phyloP scores from a whole-genome alignment of 92 coral and sea anemone genomes.

The Parazoanthus darwini region DNA sequence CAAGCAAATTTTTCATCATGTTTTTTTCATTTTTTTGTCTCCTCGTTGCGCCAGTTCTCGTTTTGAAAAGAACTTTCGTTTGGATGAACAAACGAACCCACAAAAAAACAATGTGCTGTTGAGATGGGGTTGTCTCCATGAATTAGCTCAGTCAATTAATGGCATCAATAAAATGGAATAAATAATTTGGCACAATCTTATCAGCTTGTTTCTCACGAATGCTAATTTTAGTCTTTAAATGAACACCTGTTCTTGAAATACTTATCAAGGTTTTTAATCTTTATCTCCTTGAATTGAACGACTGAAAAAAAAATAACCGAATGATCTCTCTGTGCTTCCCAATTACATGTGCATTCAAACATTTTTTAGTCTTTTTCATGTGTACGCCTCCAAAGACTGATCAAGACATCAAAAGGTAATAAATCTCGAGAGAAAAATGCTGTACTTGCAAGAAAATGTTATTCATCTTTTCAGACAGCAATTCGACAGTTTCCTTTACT shows the following conservation, averaged over 20 bases:
- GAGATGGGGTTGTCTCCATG: background rate
- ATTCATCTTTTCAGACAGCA: too few species aligned
- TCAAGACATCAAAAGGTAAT: too few species aligned
- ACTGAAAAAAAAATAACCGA: background rate
- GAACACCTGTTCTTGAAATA: slow-evolving; percentile 28
- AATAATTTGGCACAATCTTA: slow-evolving; percentile 1
- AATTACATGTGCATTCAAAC: too few species aligned
- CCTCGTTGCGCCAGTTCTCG: too few species aligned
- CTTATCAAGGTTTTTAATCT: slow-evolving; percentile 9
- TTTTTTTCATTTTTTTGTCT: background rate
- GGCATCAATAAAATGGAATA: slow-evolving; percentile 8
- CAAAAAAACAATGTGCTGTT: background rate
- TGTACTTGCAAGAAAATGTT: too few species aligned
- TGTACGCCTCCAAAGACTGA: too few species aligned
- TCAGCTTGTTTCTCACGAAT: slow-evolving; percentile 22
- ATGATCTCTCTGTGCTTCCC: too few species aligned
- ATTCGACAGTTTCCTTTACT: too few species aligned
- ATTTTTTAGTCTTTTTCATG: background rate
- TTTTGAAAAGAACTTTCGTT: background rate
- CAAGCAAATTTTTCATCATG: background rate
- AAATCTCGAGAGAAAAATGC: too few species aligned
- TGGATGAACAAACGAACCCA: background rate
- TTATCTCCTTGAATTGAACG: slow-evolving; percentile 13
- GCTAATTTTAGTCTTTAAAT: slow-evolving; percentile 29
- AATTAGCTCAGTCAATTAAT: slow-evolving; percentile 19